Base-by-base conservation (phyloP, 2,113 vertebrate genomes). In the Hippopotamus amphibius region DNA sequence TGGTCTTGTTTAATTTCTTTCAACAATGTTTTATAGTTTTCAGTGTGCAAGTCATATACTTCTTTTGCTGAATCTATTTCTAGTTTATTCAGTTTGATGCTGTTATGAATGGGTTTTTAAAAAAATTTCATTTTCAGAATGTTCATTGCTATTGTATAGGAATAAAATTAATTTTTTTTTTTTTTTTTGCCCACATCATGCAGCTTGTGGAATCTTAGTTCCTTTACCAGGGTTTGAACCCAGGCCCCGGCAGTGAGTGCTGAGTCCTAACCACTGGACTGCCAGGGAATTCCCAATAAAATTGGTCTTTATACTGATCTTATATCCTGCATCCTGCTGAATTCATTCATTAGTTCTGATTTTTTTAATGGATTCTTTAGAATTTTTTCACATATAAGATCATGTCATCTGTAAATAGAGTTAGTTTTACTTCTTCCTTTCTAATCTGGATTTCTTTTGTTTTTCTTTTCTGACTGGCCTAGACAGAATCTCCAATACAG, bases 1-100 rank as follows among this genome's bases (percentile, higher is more conserved):
- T 46, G 63, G 37, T 48, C n/a, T 66, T 68, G 7, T 86, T 93
- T 68, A 59, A 71, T 88, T 88, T 85, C 65, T 94, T 81, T 88
- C 84, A 50, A 26, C 1, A 8, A 16, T 43, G 28, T 53, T 85
- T 79, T 91, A 5, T 1, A 14, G 6, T 71, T 80, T 86, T 71
- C 65, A 80, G 26, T n/a, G 19, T 86, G 26, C 41, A 80, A 48
- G 19, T 80, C 26, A 22, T 69, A 33, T 68, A 63, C 22, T 76
- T 80, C 30, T 77, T 85, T 95, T 80, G 55, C 72, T 82, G 61
- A 65, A 55, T 68, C 50, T 90, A 48, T 41, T 95, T 53, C 50
- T 59, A 30, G 48, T 83, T 89, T 76, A 81, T 55, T 76, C 33
- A 86, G 53, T 90, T 83, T 48, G 48, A 66, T 90, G 46, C 15